Evolutionary conservation across 2,113 vertebrate genomes (phyloP), one percentile per base, ranked within the genome.

Genomic region (Aix galericulata): DNA sequence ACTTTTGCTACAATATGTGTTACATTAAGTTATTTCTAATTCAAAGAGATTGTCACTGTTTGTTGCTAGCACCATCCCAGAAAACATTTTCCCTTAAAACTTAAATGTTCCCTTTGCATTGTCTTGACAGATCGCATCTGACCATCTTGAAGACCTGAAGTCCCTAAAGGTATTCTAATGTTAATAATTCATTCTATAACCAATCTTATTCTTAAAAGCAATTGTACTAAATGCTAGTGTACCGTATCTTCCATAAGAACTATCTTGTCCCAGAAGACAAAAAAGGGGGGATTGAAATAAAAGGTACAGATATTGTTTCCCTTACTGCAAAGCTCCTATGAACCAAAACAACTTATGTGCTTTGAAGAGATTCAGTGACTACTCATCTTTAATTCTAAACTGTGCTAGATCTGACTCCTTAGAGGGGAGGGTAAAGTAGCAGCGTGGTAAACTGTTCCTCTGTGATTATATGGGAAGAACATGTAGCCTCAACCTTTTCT

Each of bases 181-280:
- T 93, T 59, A 97, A 94, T 96, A 97, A 96, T 94, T 97, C 62
- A 92, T 88, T 83, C 88, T 58, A 93, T 13, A 77, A 53, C 68
- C 20, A 74, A 85, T 82, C 93, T 95, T 77, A 79, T 75, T 93
- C 69, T 80, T 86, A 88, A 96, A 97, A 95, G 38, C 60, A 89
- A 31, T 82, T 87, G 56, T 56, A 50, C 58, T 15, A 88, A 92
- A 91, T 44, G 27, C 66, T 66, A 50, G 29, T 32, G 25, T 59
- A 89, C 59, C 69, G 91, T 64, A 91, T 76, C 71, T 66, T 53
- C 85, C 29, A 67, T 88, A 85, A 95, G 94, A 94, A 14, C 16
- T 53, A 84, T 62, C 62, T 77, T 75, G 32, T 93, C 62, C 59
- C 76, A 88, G 58, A 96, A 94, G 88, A 76, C 53, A 52, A 92